Conservation (phyloP, 2,888 invertebrate genomes). For the Tipula vernalis region DNA sequence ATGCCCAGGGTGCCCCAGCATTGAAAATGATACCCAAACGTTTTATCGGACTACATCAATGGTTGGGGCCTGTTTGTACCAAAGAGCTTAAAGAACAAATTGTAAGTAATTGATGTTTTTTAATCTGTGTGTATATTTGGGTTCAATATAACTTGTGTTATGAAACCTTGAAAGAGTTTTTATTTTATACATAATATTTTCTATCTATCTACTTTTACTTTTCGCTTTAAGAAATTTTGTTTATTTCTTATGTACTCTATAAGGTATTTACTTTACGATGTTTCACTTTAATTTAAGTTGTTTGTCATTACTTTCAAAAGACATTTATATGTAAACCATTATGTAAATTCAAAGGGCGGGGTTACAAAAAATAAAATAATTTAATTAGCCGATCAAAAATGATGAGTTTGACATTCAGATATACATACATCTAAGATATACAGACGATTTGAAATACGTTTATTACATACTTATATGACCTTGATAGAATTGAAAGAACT, state of each 20-base stretch:
- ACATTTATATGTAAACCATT: not conserved
- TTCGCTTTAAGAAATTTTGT: not conserved
- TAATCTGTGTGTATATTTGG: not conserved
- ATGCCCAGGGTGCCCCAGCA: constrained; percentile 69
- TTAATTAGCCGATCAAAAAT: not conserved
- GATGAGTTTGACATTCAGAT: not conserved
- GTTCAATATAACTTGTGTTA: not conserved
- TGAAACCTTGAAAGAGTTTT: not conserved
- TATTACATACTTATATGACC: not conserved
- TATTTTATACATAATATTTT: not conserved
- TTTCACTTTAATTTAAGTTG: not conserved
- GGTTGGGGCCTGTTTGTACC: constrained; percentile 69
- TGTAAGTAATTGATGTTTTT: constrained; percentile 39
- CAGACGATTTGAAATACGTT: not conserved
- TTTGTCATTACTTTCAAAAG: not conserved
- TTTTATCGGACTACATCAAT: constrained; percentile 82
- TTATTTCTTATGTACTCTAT: not conserved
- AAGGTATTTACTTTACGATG: not conserved
- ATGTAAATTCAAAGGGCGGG: not conserved
- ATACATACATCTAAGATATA: not conserved
- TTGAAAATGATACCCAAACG: constrained; percentile 84
- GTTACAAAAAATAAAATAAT: not conserved
- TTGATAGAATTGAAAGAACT: not conserved
- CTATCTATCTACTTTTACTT: not conserved
- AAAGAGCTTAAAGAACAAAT: constrained; percentile 73